Evolutionary conservation across 2,113 vertebrate species (phyloP), one percentile per base, ranked within the genome.

Genomic region (Ceyx cyanopectus): DNA sequence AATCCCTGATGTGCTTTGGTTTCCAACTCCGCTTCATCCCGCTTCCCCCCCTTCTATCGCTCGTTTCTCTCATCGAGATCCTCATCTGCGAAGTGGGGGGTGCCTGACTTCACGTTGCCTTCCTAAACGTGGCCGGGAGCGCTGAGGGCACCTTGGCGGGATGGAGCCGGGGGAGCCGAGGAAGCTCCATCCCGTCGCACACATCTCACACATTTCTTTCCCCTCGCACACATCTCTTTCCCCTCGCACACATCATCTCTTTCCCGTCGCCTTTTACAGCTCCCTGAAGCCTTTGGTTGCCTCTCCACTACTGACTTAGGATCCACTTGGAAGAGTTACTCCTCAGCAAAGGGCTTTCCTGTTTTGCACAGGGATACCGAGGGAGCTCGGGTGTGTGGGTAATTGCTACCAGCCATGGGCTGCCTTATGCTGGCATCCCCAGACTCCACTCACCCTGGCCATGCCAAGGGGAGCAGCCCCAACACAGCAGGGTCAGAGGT

Each of bases 381-480:
- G 57, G 57, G 30, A 81, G 61, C 29, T 20, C 0, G 0, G 75
- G 12, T 1, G 2, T 4, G 2, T 26, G 58, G 57, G 45, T 60
- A 7, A 4, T 41, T 68, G 50, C 43, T 81, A 1, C 21, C 46
- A 61, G 76, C 51, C 27, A 2, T 53, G n/a, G 29, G 40, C 26
- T 76, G 58, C 40, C 27, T 79, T 63, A n/a, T 81, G 72, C 68
- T 62, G 57, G 27, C 65, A 30, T 43, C 68, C 27, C 12, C 0
- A 60, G 66, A 14, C 5, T 26, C 4, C 34, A 10, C 19, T 72
- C 20, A 9, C 1, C 9, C 57, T 51, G 58, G 32, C 5, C 29
- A 8, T 0, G 2, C 7, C 0, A 1, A 1, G 6, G 48, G 26
- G 26, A 72, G 45, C 60, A 29, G 74, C 34, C 34, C 63, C 51